Evolutionary conservation across 2,888 invertebrate species (phyloP), one percentile per base, ranked within the genome.

Genomic region (Scaeva pyrastri): DNA sequence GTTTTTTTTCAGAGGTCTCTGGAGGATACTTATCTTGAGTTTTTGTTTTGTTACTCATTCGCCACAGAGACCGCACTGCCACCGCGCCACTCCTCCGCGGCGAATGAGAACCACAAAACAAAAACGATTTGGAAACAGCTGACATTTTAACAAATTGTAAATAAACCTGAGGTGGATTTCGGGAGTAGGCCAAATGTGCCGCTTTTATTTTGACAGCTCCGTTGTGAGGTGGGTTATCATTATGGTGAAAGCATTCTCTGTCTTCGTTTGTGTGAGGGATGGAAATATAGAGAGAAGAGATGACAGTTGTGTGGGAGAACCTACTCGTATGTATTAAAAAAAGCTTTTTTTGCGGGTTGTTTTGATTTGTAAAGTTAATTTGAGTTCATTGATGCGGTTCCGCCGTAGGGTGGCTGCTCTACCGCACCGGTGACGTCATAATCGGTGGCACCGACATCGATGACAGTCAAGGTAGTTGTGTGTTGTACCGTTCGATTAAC

Each of bases 21-120:
- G 50, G 68, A 31, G 62, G 48, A 75, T 64, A 56, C 70, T 21
- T 55, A 36, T 77, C 70, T 64, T 14, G 58, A 50, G 31, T 62
- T 80, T 84, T 70, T 84, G 66, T 84, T 84, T 84, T 84, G 79
- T 80, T 80, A 84, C 84, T 84, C 84, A 84, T 75, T 84, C 84
- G 79, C 83, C 48, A 84, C 68, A 68, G 83, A 71, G 73, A 66
- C 68, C 52, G n/a, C 50, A 72, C 41, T 12, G 12, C 50, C 19
- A 36, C n/a, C 45, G 26, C 45, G 5, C n/a, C 43, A 16, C 48
- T 19, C 26, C 45, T 16, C 71, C 66, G 23, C 26, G 39, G 39
- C 73, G 70, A 79, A 74, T 68, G 66, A 85, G 76, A 75, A 71
- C 26, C 56, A 41, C 21, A 56, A 58, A 10, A 31, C 21, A 72